These are phyloP conservation scores for Ctenodactylus gundi DNA, from an alignment of 2,113 vertebrate genomes.

Conservation along the genomic window DNA sequence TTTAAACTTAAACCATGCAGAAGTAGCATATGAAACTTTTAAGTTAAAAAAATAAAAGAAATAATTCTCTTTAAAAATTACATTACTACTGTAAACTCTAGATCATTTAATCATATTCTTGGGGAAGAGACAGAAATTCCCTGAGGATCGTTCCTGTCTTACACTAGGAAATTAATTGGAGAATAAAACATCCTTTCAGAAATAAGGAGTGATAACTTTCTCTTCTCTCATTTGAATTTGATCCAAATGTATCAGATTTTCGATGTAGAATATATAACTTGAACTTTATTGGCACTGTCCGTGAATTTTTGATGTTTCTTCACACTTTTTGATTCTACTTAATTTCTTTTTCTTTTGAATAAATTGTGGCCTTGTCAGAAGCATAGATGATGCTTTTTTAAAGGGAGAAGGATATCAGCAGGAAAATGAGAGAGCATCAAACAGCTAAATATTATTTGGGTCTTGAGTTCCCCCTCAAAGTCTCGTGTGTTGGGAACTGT, in stretches of 20 bases:
- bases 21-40: neutral
- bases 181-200: conserved; percentile 28
- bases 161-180: conserved; percentile 41
- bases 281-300: neutral
- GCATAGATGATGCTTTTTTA: neutral
- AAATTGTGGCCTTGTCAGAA: neutral
- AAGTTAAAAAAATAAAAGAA: neutral
- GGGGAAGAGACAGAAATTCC: neutral
- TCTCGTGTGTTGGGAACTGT: too few relatives aligned
- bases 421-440: neutral
- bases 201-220: neutral
- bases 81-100: neutral
- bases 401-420: neutral
- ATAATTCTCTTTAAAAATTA: conserved; percentile 19
- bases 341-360: neutral
- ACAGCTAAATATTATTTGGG: too few relatives aligned
- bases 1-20: conserved; percentile 41
- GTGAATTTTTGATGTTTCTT: neutral
- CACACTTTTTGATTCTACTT: neutral
- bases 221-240: conserved; percentile 29
- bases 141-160: neutral
- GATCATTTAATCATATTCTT: neutral
- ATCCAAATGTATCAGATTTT: neutral
- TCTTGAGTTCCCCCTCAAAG: too few relatives aligned
- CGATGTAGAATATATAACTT: neutral